Conservation (phyloP, 2,113 vertebrate genomes). For the Chloebia gouldiae region DNA sequence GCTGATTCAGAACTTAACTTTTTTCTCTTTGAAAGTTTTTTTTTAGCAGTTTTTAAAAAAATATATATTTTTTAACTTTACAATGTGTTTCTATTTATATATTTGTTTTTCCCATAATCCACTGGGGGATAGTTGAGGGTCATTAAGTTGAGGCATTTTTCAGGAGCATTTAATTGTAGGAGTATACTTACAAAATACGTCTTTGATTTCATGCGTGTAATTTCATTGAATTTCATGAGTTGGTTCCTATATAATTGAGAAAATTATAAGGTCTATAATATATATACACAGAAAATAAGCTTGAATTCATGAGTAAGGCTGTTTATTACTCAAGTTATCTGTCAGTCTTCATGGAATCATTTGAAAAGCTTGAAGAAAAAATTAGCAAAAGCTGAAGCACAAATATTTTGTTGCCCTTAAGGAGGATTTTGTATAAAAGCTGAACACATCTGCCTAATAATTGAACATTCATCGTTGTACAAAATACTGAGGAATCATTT, state of each 20-base stretch:
- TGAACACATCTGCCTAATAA: background rate
- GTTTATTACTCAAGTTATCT: background rate
- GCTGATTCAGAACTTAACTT: background rate
- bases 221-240: background rate
- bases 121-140: background rate
- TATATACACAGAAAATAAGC: background rate
- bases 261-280: background rate
- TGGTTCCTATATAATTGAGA: background rate
- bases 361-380: background rate
- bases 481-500: conserved; percentile 7
- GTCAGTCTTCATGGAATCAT: background rate
- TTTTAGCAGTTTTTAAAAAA: background rate
- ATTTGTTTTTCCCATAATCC: background rate
- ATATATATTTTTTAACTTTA: background rate
- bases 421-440: background rate
- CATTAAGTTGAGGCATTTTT: background rate
- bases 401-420: background rate
- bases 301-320: background rate
- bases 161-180: background rate
- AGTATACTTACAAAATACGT: background rate
- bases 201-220: background rate
- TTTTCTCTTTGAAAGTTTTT: background rate
- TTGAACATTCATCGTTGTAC: background rate
- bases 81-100: background rate
- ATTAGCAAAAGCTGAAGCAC: background rate